phyloP scores from a whole-genome alignment of 2,888 invertebrate genomes.

The Andrena minutula region DNA sequence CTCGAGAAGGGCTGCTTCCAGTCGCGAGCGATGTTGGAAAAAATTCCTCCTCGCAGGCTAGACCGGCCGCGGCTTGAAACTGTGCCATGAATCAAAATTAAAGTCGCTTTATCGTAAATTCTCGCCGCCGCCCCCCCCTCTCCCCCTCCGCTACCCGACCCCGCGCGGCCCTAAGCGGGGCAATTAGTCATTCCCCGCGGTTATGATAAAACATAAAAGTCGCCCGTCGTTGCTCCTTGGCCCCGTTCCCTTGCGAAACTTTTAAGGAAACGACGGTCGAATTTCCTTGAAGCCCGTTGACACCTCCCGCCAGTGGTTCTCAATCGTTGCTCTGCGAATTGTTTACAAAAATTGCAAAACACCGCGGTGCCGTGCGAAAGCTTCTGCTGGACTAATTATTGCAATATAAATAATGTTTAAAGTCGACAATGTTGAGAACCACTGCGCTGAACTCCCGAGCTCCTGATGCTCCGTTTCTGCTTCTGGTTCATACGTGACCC shows the following conservation, averaged over 20 bases:
- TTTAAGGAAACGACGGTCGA: constrained; percentile 29
- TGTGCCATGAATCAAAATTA: constrained; percentile 80
- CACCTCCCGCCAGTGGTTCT: neutral
- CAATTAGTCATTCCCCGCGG: constrained; percentile 77
- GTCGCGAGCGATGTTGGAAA: constrained; percentile 37
- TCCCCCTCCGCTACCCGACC: constrained; percentile 34
- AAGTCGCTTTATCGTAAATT: constrained; percentile 79
- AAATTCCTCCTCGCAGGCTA: constrained; percentile 29
- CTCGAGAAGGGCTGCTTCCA: constrained; percentile 18
- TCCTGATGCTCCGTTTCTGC: constrained; percentile 1
- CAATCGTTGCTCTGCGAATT: neutral
- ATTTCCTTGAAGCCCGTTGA: constrained; percentile 20
- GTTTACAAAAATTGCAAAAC: neutral
- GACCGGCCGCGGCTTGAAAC: constrained; percentile 54
- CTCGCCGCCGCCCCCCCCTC: constrained; percentile 38
- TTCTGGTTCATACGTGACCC: neutral
- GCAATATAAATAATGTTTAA: neutral
- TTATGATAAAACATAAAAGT: constrained; percentile 76
- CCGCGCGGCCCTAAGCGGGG: constrained; percentile 73
- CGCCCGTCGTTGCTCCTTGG: constrained; percentile 61
- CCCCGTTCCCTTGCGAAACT: constrained; percentile 38
- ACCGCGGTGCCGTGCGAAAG: neutral
- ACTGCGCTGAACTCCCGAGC: neutral
- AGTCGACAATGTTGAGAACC: neutral
- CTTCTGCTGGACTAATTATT: neutral